These are phyloP conservation scores for Seriola rivoliana DNA, from an alignment of 2,113 vertebrate species.

Conservation along the genomic window DNA sequence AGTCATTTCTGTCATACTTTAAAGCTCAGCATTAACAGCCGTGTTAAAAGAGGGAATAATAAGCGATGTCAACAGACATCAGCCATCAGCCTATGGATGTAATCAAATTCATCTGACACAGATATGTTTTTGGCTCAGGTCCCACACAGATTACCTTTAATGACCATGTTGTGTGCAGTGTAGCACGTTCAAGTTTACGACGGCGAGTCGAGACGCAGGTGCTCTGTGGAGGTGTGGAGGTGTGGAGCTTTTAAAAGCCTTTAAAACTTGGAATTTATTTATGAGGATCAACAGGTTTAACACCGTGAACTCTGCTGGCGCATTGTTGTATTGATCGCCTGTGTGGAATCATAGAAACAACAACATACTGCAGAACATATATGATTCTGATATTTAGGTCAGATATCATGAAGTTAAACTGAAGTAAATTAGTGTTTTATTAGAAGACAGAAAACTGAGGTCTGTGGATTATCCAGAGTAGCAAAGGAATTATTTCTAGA, in stretches of 20 bases:
- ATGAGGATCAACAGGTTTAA: constrained; percentile 40
- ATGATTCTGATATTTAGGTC: not conserved
- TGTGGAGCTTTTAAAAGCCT: constrained; percentile 38
- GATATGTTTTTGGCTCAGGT: constrained; percentile 38
- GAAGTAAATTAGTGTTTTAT: not conserved
- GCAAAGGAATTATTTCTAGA: too few relatives aligned
- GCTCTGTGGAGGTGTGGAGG: constrained; percentile 20
- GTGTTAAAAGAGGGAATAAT: constrained; percentile 17
- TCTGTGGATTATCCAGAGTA: too few relatives aligned
- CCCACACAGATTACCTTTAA: constrained; percentile 54
- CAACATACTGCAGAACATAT: constrained; percentile 1
- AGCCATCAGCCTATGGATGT: not conserved
- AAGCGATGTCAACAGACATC: not conserved
- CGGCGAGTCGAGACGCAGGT: constrained; percentile 29
- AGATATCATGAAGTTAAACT: not conserved
- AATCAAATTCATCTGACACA: constrained; percentile 17
- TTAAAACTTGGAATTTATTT: constrained; percentile 61
- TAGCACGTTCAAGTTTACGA: constrained; percentile 26
- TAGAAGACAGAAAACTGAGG: not conserved
- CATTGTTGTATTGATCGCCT: not conserved
- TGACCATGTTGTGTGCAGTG: constrained; percentile 41
- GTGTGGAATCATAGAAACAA: not conserved
- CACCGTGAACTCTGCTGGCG: constrained; percentile 13
- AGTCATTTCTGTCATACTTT: not conserved
- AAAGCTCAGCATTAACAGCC: constrained; percentile 3